A percentile compares a stretch with the other conserved stretches of the same genome.
phyloP scores from a whole-genome alignment of 2,797 vertebrate genomes.

The Catostomus latipinnis region DNA sequence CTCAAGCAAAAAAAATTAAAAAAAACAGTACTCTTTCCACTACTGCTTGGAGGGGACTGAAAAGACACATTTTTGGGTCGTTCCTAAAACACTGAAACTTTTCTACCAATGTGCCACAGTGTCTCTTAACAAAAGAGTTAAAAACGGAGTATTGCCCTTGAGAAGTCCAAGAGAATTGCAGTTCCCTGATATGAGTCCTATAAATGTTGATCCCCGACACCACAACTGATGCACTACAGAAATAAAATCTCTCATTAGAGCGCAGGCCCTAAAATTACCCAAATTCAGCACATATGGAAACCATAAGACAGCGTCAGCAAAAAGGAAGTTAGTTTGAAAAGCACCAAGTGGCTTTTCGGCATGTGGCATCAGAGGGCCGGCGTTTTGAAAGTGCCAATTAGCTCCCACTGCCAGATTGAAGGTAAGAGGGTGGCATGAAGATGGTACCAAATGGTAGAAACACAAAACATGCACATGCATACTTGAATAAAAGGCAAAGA shows the following conservation, averaged over 20 bases:
- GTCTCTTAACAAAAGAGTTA: constrained; percentile 64
- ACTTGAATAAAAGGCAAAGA: constrained; percentile 23
- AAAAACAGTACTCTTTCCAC: too few species aligned
- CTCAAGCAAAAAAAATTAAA: too few species aligned
- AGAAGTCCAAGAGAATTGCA: constrained; percentile 68
- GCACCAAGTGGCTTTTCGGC: constrained; percentile 72
- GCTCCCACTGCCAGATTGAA: constrained; percentile 63
- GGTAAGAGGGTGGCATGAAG: constrained; percentile 65
- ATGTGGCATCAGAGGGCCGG: constrained; percentile 72
- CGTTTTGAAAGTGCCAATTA: constrained; percentile 71
- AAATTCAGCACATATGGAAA: constrained; percentile 77
- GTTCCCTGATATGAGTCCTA: constrained; percentile 71
- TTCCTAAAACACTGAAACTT: background rate
- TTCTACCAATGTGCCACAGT: constrained; percentile 37
- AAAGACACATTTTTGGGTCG: background rate
- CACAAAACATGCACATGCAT: constrained; percentile 29
- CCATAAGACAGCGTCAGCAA: constrained; percentile 75
- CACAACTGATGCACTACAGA: constrained; percentile 74
- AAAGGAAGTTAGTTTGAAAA: constrained; percentile 60
- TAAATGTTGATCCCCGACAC: constrained; percentile 74
- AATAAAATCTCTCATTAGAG: constrained; percentile 80
- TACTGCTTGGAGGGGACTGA: background rate
- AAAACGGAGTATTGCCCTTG: constrained; percentile 65
- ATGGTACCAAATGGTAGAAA: constrained; percentile 53
- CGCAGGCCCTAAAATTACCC: constrained; percentile 76